Conservation (phyloP, 2,113 vertebrate genomes). For the Ardeotis arabs region DNA sequence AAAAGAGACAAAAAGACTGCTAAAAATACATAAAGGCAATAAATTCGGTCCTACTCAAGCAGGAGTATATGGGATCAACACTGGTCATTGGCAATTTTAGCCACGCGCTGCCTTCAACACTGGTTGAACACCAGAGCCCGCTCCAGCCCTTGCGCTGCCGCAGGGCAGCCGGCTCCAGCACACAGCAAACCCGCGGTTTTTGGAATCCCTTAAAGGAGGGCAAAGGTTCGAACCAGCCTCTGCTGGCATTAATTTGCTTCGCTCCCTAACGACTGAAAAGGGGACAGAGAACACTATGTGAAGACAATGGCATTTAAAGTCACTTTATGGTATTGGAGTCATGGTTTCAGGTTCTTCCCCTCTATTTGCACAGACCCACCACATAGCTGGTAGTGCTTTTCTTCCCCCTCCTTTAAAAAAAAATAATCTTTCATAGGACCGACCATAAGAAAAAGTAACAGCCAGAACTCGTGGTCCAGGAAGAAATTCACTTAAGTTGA, state of each 20-base stretch:
- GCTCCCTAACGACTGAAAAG: constrained; percentile 37
- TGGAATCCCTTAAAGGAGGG: constrained; percentile 55
- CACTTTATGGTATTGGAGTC: background rate
- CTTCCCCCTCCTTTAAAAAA: too few species aligned
- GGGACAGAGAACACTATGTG: constrained; percentile 9
- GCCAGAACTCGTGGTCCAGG: too few species aligned
- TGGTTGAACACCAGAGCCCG: background rate
- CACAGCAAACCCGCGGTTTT: background rate
- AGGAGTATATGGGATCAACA: background rate
- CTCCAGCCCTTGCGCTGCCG: constrained; percentile 33
- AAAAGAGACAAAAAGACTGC: background rate
- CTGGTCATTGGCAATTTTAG: background rate
- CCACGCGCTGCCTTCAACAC: background rate
- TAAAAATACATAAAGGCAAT: background rate
- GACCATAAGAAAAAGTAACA: too few species aligned
- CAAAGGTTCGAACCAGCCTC: constrained; percentile 54
- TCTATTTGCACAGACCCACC: background rate
- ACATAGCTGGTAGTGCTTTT: background rate
- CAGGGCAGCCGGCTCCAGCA: constrained; percentile 44
- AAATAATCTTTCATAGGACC: too few species aligned
- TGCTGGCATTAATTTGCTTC: constrained; percentile 52
- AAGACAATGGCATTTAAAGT: background rate
- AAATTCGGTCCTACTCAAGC: background rate
- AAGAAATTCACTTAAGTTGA: background rate
- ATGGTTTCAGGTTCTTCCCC: background rate